Conservation (phyloP, 2,888 invertebrate genomes). For the Clitarchus hookeri region DNA sequence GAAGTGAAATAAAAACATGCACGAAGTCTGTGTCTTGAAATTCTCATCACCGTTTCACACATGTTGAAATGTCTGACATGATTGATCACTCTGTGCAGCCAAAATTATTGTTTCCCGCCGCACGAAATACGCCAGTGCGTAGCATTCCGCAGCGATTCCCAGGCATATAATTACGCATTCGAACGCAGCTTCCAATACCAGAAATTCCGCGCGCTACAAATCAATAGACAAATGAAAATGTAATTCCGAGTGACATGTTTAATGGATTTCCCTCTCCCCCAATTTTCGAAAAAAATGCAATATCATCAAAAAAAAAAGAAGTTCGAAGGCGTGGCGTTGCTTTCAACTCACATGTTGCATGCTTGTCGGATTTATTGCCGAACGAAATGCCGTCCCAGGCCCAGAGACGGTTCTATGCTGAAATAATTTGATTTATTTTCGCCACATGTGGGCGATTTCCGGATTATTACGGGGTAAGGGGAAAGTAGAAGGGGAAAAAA, state of each 20-base stretch:
- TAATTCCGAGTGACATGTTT: neutral
- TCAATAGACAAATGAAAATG: neutral
- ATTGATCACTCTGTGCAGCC: too few species aligned
- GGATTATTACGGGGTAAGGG: neutral
- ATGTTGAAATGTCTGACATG: too few species aligned
- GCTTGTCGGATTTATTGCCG: neutral
- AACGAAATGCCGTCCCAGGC: neutral
- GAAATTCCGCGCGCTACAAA: neutral
- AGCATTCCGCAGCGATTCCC: neutral
- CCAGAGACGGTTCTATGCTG: neutral
- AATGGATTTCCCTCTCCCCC: neutral
- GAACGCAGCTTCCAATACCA: neutral
- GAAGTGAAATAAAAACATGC: too few species aligned
- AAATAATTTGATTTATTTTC: slow-evolving; percentile 1
- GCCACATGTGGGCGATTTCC: neutral
- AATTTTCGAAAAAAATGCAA: neutral
- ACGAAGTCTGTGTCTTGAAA: too few species aligned
- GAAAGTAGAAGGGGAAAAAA: neutral
- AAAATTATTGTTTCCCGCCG: too few species aligned
- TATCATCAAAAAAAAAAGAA: neutral
- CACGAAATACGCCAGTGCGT: neutral
- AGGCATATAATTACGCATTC: neutral
- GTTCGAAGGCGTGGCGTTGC: neutral
- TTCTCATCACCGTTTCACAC: too few species aligned
- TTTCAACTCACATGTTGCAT: neutral